Percentiles rank a stretch among this genome's conserved stretches.
These are phyloP conservation scores for Oryzias curvinotus DNA, from an alignment of 2,113 vertebrate genomes.

Conservation along the genomic window DNA sequence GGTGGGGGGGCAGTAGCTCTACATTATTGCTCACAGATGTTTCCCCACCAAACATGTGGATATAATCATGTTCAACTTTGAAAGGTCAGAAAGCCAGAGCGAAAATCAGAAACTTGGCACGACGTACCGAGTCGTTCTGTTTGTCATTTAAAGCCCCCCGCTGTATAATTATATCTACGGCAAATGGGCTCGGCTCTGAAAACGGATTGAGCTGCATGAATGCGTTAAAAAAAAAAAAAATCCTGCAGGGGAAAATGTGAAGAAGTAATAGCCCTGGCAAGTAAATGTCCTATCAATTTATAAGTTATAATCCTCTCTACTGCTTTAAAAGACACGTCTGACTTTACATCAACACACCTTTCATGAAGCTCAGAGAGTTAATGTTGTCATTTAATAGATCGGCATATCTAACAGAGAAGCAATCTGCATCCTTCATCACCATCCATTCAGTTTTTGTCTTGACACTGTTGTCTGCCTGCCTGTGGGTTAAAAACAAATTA, in stretches of 20 bases:
- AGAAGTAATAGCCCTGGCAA: conserved; percentile 7
- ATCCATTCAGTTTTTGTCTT: too few species aligned
- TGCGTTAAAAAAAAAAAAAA: conserved; percentile 5
- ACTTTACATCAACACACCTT: background rate
- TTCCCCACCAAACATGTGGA: conserved; percentile 1
- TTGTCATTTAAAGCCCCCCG: background rate
- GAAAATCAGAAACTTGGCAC: conserved; percentile 7
- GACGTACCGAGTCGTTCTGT: background rate
- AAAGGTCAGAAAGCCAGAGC: conserved; percentile 22
- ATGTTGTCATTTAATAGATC: conserved; percentile 6
- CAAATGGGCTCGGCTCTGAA: background rate
- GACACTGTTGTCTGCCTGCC: too few species aligned
- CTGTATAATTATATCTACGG: conserved; percentile 12
- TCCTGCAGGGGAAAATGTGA: conserved; percentile 6
- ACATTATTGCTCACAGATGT: conserved; percentile 5
- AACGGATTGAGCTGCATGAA: background rate
- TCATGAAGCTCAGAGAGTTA: background rate
- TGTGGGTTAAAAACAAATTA: too few species aligned
- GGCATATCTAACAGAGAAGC: conserved; percentile 1
- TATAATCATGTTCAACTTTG: conserved; percentile 8
- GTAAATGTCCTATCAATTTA: conserved; percentile 22
- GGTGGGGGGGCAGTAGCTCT: background rate
- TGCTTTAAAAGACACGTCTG: background rate
- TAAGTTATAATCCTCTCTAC: background rate
- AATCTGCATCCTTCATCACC: too few species aligned